Evolutionary conservation across 30 jellyfish, hydroid and myxozoan species (phyloP), one percentile per base, ranked within the genome.

Genomic region (Chironex yamaguchii): DNA sequence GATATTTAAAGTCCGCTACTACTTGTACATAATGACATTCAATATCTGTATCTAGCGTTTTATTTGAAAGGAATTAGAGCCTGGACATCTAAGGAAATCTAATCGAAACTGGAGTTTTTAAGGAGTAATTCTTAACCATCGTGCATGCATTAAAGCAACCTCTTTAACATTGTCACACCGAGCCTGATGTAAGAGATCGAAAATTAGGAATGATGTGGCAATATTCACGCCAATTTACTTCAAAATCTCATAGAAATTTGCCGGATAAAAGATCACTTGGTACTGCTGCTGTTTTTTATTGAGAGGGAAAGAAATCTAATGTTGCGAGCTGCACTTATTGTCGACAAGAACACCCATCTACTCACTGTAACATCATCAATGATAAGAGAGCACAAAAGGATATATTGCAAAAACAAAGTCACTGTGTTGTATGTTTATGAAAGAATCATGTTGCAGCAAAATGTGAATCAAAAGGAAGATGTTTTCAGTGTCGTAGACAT

Each of bases 401-500:
- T n/a, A n/a, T 70, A 21, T 34, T 70, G 27, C n/a, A 24, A 34
- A 28, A 70, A 34, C 84, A 70, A 70, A 68, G 84, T 4, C 0
- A 68, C 12, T 70, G 84, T 1, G 34, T 28, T 34, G 29, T 70
- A 6, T 70, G 84, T 34, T 34, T 70, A 12, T 6, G 84, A 34
- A 70, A 70, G 26, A 34, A 34, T 70, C 84, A 70, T 34, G 9
- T 70, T 13, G 84, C 84, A n/a, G 11, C 0, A 70, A 70, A 70
- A 13, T 70, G 84, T 24, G 35, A 29, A 4, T 70, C 84, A 4
- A 70, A 29, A 14, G 84, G 84, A 0, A 70, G 27, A n/a, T 70
- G 84, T 34, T 34, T 70, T 34, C 34, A 70, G 22, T 70, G 84
- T 34, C 13, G 30, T 34, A 68, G 72, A 17, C 34, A 34, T 20